Conservation (phyloP, 2,113 vertebrate genomes). For the Alexandromys fortis region DNA sequence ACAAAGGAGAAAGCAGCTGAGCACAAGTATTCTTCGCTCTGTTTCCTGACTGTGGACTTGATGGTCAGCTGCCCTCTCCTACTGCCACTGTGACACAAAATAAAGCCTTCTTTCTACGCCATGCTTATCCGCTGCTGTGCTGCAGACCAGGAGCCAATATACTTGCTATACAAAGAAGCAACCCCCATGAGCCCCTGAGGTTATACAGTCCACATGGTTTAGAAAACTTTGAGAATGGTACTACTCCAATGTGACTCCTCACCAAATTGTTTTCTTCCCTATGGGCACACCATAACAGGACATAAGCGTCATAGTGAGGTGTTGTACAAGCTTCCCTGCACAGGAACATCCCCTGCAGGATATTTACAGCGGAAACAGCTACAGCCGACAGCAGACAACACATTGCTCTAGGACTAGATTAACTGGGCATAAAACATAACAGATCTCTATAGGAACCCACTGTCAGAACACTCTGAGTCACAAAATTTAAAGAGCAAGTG, state of each 20-base stretch:
- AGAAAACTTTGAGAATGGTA: neutral
- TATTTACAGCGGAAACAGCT: neutral
- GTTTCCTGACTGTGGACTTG: neutral
- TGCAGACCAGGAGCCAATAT: neutral
- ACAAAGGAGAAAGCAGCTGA: neutral
- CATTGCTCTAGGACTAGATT: neutral
- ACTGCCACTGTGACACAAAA: neutral
- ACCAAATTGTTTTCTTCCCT: neutral
- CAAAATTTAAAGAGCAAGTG: neutral
- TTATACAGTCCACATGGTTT: neutral
- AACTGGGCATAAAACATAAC: neutral
- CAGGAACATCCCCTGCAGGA: neutral
- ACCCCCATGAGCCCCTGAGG: neutral
- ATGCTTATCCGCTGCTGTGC: neutral
- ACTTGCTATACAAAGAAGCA: neutral
- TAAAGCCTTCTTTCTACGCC: neutral
- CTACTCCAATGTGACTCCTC: slow-evolving; percentile 12
- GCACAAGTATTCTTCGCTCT: neutral
- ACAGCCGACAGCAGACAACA: neutral
- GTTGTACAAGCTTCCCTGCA: neutral
- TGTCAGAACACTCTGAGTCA: neutral
- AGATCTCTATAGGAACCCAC: neutral
- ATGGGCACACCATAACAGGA: neutral
- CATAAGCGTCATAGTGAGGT: neutral
- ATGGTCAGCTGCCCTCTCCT: neutral